Evolutionary conservation across 92 coral and sea anemone species (phyloP), one percentile per base, ranked within the genome.

Genomic region (Phenganax stokvisi): DNA sequence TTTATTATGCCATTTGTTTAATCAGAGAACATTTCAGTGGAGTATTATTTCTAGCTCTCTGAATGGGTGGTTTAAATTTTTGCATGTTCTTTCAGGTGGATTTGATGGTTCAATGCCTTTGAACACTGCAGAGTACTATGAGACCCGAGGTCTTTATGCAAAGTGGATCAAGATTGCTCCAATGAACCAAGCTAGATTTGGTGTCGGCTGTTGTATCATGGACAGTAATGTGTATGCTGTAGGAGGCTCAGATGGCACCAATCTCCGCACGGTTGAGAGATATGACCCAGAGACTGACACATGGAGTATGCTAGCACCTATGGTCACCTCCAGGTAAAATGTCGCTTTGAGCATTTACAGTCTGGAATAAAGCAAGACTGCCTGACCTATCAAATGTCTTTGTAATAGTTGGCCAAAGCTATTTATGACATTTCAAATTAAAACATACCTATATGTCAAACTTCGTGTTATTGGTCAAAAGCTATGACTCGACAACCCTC

Each of bases 51-150:
- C 25, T 20, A 20, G 25, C 25, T 20, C 25, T 20, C 25, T 20
- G 25, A 20, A 20, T 20, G 5, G 47, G 47, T 37, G 47, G 47
- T 37, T 37, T 5, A 37, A 1, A 37, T 37, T 37, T 37, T 37
- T 37, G 47, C 3, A 37, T 37, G 47, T 37, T 63, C 47, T 68
- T 29, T 59, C 52, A 93, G 98, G 98, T 85, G 98, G 98, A n/a
- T 93, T 93, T 74, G 98, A 93, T 63, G 98, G 98, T 71, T 93
- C 98, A 13, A 93, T 93, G 98, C 98, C 98, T 0, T 88, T 93
- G 4, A 93, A 93, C 77, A 93, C 98, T 57, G 98, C 98, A n/a
- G 98, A 93, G 51, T 93, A 91, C 31, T 91, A 89, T 47, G 97
- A 93, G 61, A 92, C 97, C 11, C 90, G 92, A 56, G 56, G 54